These are phyloP conservation scores for Sebastes trivittatus DNA, from an alignment of 2,797 vertebrate genomes.

Conservation along the genomic window DNA sequence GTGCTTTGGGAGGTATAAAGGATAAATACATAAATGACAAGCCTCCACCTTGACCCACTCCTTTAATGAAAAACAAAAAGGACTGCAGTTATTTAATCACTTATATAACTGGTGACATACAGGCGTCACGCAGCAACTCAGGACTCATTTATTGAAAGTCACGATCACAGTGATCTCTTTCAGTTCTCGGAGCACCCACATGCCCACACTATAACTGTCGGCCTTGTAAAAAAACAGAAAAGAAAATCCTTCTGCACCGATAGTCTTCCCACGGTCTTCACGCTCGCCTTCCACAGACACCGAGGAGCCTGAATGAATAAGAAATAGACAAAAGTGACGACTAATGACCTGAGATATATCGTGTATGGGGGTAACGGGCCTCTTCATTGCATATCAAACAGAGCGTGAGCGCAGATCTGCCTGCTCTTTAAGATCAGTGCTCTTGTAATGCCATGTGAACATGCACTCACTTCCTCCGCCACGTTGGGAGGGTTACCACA, in stretches of 20 bases:
- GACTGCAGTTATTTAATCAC: neutral
- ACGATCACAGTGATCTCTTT: constrained; percentile 8
- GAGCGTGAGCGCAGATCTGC: neutral
- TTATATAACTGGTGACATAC: constrained; percentile 1
- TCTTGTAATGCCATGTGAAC: constrained; percentile 29
- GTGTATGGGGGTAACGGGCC: constrained; percentile 11
- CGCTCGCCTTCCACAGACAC: constrained; percentile 25
- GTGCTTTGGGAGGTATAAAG: neutral
- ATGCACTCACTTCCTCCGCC: neutral
- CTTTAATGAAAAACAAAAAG: neutral
- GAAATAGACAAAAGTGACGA: constrained; percentile 40
- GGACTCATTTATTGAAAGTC: constrained; percentile 24
- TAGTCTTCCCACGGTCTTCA: constrained; percentile 50
- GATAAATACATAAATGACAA: neutral
- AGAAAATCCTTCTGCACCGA: neutral
- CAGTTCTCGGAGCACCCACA: constrained; percentile 17
- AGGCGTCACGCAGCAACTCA: constrained; percentile 13
- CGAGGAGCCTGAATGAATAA: constrained; percentile 28
- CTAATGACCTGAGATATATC: constrained; percentile 37
- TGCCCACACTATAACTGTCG: constrained; percentile 23
- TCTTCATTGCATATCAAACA: constrained; percentile 49
- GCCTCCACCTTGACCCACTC: neutral
- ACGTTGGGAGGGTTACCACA: neutral
- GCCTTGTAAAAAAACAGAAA: neutral
- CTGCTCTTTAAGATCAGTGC: constrained; percentile 9